A percentile compares a stretch with the other conserved stretches of the same genome.
Conservation (phyloP, 2,797 vertebrate genomes). For the Allobates femoralis region DNA sequence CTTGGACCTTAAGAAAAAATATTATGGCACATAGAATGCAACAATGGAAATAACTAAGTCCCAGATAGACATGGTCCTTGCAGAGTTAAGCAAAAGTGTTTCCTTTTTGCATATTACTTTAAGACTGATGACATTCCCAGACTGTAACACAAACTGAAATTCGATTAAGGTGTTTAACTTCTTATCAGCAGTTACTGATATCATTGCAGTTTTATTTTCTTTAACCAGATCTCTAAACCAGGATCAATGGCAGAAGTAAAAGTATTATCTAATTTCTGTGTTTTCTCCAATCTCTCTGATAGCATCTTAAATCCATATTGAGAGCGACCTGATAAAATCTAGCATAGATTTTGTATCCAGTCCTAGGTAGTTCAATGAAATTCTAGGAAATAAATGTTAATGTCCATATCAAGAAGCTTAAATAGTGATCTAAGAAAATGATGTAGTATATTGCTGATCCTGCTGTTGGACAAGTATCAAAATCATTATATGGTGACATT, state of each 20-base stretch:
- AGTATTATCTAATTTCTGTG: slow-evolving; percentile 47
- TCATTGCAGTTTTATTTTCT: slow-evolving; percentile 18
- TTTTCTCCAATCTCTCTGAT: slow-evolving; percentile 21
- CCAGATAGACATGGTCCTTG: too few species aligned
- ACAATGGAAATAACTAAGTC: too few species aligned
- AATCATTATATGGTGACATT: slow-evolving; percentile 58
- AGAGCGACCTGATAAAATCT: slow-evolving; percentile 36
- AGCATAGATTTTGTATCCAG: slow-evolving; percentile 4
- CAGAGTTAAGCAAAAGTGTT: too few species aligned
- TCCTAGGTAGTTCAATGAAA: slow-evolving; percentile 29
- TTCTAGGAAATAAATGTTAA: slow-evolving; percentile 44
- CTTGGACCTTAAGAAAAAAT: too few species aligned
- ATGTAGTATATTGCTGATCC: slow-evolving; percentile 37
- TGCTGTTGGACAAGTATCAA: slow-evolving; percentile 51
- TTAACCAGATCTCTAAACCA: slow-evolving; percentile 1
- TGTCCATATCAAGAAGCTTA: neutral
- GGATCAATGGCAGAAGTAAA: slow-evolving; percentile 32
- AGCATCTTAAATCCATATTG: slow-evolving; percentile 18
- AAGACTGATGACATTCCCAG: too few species aligned
- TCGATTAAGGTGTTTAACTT: slow-evolving; percentile 18
- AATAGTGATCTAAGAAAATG: slow-evolving; percentile 46
- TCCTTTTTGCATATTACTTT: too few species aligned
- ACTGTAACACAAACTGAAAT: neutral
- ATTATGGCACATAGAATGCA: too few species aligned
- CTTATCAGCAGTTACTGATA: neutral